Evolutionary conservation across 2,113 vertebrate species (phyloP).

Genomic region (Marmota flaviventris): DNA sequence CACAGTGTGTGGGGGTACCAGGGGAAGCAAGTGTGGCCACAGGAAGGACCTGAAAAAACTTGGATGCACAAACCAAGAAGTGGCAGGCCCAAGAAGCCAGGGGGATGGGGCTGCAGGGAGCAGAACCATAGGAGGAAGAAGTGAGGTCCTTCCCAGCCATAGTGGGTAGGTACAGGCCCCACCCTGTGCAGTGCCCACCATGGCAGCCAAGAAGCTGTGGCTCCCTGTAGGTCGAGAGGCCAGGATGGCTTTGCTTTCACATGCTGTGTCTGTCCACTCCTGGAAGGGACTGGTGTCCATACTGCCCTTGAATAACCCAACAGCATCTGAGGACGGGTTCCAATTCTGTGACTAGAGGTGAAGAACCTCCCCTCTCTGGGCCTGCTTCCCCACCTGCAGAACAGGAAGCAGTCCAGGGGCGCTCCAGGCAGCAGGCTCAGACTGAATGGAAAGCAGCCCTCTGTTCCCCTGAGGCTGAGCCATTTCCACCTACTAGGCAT

Average conservation of each 20-base stretch:
- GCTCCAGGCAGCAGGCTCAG: neutral
- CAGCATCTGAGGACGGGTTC: accelerated
- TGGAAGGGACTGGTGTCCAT: neutral
- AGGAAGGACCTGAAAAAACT: neutral
- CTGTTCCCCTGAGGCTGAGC: too few relatives aligned
- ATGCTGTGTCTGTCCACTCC: neutral
- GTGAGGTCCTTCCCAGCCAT: neutral
- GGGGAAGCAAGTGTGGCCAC: neutral
- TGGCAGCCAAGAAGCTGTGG: too few relatives aligned
- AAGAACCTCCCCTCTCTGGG: neutral
- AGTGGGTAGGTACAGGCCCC: neutral
- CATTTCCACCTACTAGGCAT: neutral
- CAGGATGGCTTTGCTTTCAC: too few relatives aligned
- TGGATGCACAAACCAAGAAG: neutral
- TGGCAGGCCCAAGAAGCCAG: neutral
- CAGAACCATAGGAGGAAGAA: neutral
- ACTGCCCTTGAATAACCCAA: neutral
- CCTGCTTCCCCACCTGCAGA: neutral
- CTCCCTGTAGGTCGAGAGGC: accelerated
- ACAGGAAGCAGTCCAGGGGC: neutral
- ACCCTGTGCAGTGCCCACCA: too few relatives aligned
- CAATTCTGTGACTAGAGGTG: too few relatives aligned
- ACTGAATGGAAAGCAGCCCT: neutral
- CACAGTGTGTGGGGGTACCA: neutral
- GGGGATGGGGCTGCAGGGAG: neutral